Conservation (phyloP, 37 sponge, comb jelly and placozoan species). For the Aplysina aerophoba region DNA sequence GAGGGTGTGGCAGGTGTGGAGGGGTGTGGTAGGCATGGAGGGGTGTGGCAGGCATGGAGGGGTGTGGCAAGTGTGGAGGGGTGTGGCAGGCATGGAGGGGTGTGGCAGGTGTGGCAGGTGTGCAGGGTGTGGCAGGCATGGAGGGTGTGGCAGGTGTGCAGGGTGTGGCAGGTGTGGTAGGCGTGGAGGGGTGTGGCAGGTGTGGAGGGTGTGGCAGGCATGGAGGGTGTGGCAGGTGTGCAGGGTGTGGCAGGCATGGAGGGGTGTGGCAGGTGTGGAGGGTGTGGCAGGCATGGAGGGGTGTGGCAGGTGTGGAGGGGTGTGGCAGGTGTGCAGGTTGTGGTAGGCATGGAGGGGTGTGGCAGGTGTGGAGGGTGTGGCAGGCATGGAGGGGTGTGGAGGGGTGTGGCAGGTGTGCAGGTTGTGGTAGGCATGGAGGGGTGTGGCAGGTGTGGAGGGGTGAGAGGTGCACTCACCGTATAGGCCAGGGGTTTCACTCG, state of each 20-base stretch:
- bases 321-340: background rate
- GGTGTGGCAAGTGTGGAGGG: background rate
- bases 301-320: background rate
- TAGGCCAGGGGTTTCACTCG: slow-evolving; percentile 53
- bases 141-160: too few species aligned
- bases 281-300: too few species aligned
- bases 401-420: background rate
- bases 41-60: background rate
- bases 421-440: background rate
- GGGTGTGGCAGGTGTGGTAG: background rate
- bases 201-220: background rate
- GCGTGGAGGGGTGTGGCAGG: background rate
- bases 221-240: background rate
- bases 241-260: background rate
- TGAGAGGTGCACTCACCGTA: slow-evolving; percentile 44
- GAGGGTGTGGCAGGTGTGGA: background rate
- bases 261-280: background rate
- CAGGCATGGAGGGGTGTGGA: too few species aligned
- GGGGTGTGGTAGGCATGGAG: background rate
- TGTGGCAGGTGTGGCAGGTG: background rate
- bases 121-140: background rate
- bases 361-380: background rate
- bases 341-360: background rate
- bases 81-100: background rate
- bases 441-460: background rate